Evolutionary conservation across 2,888 invertebrate genomes (phyloP).

Genomic region (Galerucella calmariensis): DNA sequence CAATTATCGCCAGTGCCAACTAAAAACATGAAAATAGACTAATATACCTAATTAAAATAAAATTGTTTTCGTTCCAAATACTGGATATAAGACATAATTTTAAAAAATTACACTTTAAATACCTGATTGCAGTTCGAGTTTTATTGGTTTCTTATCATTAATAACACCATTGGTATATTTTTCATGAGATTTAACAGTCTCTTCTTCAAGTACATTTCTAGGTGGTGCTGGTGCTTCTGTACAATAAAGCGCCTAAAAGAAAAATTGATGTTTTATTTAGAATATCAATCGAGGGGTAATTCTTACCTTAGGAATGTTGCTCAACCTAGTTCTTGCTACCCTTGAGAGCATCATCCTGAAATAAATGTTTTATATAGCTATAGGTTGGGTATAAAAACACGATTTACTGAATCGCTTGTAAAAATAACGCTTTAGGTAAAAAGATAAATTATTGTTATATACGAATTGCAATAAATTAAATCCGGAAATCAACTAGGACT

Average conservation of each 20-base stretch:
- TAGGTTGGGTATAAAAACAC: neutral
- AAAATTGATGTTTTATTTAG: neutral
- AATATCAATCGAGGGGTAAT: neutral
- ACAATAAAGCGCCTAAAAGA: neutral
- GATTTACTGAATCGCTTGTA: neutral
- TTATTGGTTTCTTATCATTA: slow-evolving; percentile 3
- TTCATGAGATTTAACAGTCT: slow-evolving; percentile 2
- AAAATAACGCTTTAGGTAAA: neutral
- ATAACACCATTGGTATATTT: slow-evolving; percentile 7
- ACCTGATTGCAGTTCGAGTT: slow-evolving; percentile 3
- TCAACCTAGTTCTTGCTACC: neutral
- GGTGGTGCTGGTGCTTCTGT: slow-evolving; percentile 1
- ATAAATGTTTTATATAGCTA: neutral
- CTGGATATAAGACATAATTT: neutral
- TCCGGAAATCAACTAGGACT: neutral
- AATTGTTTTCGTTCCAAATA: neutral
- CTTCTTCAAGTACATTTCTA: neutral
- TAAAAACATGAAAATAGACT: neutral
- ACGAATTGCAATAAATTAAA: neutral
- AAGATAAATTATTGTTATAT: neutral
- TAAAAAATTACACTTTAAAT: neutral
- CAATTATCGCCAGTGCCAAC: neutral
- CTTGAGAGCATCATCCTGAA: slow-evolving; percentile 4
- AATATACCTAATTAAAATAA: neutral
- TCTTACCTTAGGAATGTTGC: neutral